These are phyloP conservation scores for Cheiracanthium punctorium DNA, from an alignment of 2,888 invertebrate genomes.

Conservation along the genomic window DNA sequence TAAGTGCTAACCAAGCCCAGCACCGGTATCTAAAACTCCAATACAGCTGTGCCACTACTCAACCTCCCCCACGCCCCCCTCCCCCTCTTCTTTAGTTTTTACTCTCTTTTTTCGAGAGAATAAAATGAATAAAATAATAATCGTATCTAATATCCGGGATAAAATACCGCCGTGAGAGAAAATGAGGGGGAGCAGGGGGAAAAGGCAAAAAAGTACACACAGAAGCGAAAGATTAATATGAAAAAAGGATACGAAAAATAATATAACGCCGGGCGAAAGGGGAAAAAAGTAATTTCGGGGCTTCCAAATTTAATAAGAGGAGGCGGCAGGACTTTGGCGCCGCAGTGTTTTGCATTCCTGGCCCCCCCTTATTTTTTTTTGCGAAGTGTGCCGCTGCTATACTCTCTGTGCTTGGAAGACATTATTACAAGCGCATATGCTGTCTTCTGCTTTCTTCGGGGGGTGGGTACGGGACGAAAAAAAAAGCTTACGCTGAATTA, in stretches of 20 bases:
- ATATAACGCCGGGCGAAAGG: constrained; percentile 54
- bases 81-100: background rate
- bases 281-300: constrained; percentile 68
- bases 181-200: constrained; percentile 8
- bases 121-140: constrained; percentile 67
- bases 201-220: constrained; percentile 45
- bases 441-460: constrained; percentile 28
- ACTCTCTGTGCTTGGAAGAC: constrained; percentile 24
- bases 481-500: constrained; percentile 3
- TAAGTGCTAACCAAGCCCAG: constrained; percentile 64
- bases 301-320: constrained; percentile 68
- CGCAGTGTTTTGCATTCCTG: constrained; percentile 60
- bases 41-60: constrained; percentile 68
- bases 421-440: constrained; percentile 68
- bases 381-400: constrained; percentile 3
- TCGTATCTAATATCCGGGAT: constrained; percentile 65
- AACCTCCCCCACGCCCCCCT: background rate
- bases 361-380: too few species aligned
- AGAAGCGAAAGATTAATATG: constrained; percentile 63
- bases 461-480: background rate
- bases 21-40: constrained; percentile 57
- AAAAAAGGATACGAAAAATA: constrained; percentile 64
- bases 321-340: constrained; percentile 52
- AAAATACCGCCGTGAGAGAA: constrained; percentile 57
- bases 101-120: constrained; percentile 30